Conservation (phyloP, 2,113 vertebrate species). For the Oenanthe oenanthe region DNA sequence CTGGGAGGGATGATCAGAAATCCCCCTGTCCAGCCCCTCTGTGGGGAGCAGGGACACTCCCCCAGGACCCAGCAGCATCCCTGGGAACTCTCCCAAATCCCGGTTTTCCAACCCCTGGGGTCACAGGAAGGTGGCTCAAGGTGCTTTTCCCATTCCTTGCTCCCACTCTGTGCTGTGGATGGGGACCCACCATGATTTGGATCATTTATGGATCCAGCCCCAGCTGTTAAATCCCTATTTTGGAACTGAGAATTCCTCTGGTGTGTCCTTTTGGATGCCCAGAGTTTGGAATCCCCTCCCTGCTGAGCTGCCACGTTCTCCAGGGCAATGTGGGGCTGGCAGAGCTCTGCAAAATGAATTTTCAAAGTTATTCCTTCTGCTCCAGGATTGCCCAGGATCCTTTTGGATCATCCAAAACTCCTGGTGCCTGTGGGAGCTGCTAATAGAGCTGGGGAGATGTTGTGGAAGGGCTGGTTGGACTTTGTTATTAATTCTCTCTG, state of each 20-base stretch:
- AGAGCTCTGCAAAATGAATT: background rate
- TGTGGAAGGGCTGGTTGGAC: background rate
- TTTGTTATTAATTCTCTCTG: background rate
- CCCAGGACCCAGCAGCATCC: background rate
- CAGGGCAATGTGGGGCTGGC: background rate
- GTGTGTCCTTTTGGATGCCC: background rate
- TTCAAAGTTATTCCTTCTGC: background rate
- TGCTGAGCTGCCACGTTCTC: background rate
- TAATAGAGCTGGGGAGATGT: background rate
- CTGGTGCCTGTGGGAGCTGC: background rate
- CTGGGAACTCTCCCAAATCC: background rate
- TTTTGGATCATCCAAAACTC: fast-evolving
- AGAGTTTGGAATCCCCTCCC: background rate
- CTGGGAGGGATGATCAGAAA: background rate
- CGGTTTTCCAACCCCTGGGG: background rate
- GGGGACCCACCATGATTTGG: background rate
- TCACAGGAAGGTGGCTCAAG: background rate
- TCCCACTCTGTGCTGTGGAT: fast-evolving
- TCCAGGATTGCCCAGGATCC: background rate
- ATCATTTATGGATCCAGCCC: constrained; percentile 1
- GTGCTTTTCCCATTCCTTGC: fast-evolving
- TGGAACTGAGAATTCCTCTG: background rate
- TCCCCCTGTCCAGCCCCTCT: background rate
- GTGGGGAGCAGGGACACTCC: background rate
- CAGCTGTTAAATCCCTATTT: background rate